Base-by-base conservation (phyloP, 2,888 invertebrate genomes). In the Conistra vaccinii region DNA sequence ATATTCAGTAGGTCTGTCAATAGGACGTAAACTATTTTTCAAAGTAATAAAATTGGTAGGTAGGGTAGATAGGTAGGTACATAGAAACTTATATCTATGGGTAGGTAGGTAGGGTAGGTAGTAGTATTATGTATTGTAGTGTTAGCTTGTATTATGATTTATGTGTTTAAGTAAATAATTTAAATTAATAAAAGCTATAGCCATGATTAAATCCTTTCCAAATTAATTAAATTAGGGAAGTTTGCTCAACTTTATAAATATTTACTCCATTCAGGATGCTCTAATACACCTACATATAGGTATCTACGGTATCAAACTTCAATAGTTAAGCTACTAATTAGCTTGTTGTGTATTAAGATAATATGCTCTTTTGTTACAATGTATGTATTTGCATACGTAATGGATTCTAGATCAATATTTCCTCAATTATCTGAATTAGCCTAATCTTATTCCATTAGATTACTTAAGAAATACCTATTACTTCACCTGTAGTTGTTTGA, bases 311-410 rank as follows among this genome's bases (percentile, higher is more conserved):
- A 53, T 29, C 39, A 42, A 76, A 55, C 29, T 65, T 55, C 65
- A 48, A 48, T 48, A 32, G 26, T 17, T 45, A 23, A 29, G 57
- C 57, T 62, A 32, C 17, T 82, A 78, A 78, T 77, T 78, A 79
- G 29, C 5, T 66, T 48, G 9, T 79, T 63, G 45, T 67, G 84
- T 83, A 68, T 51, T 58, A 60, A 29, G 57, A 70, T 77, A 69
- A 51, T 53, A n/a, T 32, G 72, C 42, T 68, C 48, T 83, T 71
- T 83, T 79, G 71, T 83, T 71, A 60, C 78, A 78, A 35, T 29
- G 61, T 70, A 9, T 32, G 26, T 45, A 61, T 78, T 78, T 55
- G 63, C 66, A 83, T 67, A 79, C 80, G 45, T 62, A 78, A 83
- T 71, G 62, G 57, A 58, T 67, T 71, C 45, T 57, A 29, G 53